Evolutionary conservation across 2,888 invertebrate genomes (phyloP).

Genomic region (Troides helena): DNA sequence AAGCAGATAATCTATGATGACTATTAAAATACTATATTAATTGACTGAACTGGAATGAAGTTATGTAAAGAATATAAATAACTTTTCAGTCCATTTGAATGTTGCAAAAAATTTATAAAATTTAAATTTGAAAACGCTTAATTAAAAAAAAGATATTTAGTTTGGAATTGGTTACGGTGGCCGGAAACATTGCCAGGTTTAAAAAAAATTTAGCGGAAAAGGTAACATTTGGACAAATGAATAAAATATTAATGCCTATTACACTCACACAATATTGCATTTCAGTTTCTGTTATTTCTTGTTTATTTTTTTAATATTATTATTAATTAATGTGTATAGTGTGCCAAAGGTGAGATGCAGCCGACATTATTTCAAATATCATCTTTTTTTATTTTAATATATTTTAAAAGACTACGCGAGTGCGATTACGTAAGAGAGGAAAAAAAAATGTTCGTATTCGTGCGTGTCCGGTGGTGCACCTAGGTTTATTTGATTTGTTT

Average conservation of each 20-base stretch:
- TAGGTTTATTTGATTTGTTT: slow-evolving; percentile 34
- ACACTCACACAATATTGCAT: slow-evolving; percentile 41
- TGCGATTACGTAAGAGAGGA: slow-evolving; percentile 30
- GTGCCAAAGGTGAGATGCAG: slow-evolving; percentile 51
- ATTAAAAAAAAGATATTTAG: not conserved
- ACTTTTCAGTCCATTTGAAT: not conserved
- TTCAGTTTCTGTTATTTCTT: slow-evolving; percentile 36
- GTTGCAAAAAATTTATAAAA: not conserved
- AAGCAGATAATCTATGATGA: slow-evolving; percentile 5
- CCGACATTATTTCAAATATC: slow-evolving; percentile 33
- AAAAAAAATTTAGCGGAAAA: not conserved
- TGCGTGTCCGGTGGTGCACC: slow-evolving; percentile 32
- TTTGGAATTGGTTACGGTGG: not conserved
- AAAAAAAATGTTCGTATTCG: slow-evolving; percentile 15
- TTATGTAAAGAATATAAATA: not conserved
- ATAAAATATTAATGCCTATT: not conserved
- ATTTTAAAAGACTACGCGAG: slow-evolving; percentile 20
- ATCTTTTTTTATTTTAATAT: slow-evolving; percentile 16
- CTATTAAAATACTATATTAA: slow-evolving; percentile 1
- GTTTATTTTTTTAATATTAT: slow-evolving; percentile 38
- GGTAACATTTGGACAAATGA: not conserved
- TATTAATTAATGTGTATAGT: slow-evolving; percentile 43
- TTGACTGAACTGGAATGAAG: slow-evolving; percentile 7
- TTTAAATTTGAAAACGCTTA: not conserved
- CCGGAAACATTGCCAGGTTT: not conserved